A percentile compares a stretch with the other conserved stretches of the same genome.
Evolutionary conservation across 1,140 invertebrate species (phyloP).

Genomic region (Diuraphis noxia): DNA sequence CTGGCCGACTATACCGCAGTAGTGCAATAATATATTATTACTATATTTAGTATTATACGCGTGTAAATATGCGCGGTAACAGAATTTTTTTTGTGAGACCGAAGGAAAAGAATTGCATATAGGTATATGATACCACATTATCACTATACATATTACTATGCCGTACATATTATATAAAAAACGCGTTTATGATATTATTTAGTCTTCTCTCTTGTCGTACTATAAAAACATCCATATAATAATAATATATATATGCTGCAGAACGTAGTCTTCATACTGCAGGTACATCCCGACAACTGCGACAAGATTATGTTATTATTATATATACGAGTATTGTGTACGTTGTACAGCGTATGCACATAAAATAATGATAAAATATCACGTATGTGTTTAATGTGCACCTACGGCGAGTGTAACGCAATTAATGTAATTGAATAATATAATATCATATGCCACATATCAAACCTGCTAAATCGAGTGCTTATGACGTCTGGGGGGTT

Average conservation of each 20-base stretch:
- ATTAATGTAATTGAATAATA: constrained; percentile 7
- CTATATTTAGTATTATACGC: too few relatives aligned
- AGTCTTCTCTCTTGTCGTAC: background rate
- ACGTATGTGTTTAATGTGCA: background rate
- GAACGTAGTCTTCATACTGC: too few relatives aligned
- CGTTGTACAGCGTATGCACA: background rate
- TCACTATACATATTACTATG: too few relatives aligned
- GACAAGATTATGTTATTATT: background rate
- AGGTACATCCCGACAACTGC: background rate
- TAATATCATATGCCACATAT: background rate
- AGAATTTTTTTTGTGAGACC: background rate
- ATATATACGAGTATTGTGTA: background rate
- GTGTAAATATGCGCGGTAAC: too few relatives aligned
- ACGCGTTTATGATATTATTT: background rate
- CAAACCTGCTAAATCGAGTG: constrained; percentile 67
- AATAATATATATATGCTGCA: too few relatives aligned
- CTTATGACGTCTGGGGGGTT: constrained; percentile 74
- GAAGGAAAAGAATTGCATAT: background rate
- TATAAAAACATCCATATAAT: too few relatives aligned
- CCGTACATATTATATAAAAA: background rate
- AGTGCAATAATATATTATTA: background rate
- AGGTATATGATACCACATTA: background rate
- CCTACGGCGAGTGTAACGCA: background rate
- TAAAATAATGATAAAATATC: background rate
- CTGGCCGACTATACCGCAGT: background rate